Evolutionary conservation across 37 sponge, comb jelly and placozoan species (phyloP), one percentile per base, ranked within the genome.

Genomic region (Corticium candelabrum): DNA sequence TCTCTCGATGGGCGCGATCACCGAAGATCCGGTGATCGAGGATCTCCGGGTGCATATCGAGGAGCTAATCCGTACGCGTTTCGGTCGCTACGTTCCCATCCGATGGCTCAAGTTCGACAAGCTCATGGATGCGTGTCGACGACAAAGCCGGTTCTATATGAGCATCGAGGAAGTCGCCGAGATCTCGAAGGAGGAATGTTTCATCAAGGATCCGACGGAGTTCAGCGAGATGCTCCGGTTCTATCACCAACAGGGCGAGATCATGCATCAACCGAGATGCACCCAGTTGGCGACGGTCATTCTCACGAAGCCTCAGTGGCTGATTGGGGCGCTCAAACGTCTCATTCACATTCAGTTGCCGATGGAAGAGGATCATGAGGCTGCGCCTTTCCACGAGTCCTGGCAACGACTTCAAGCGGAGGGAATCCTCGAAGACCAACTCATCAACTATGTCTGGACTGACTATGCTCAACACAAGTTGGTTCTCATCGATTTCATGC

Each of bases 261-360:
- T 50, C 21, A 11, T 50, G 11, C 62, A 50, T 21, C 21, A 50
- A 27, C 62, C 15, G 11, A 11, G 62, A 11, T 50, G 62, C 62
- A 21, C 21, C 15, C 62, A 50, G 21, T 50, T 50, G 62, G 62
- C 15, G 15, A 21, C 11, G 15, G 21, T 50, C 62, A 50, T 50
- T 21, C 15, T 50, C 62, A 50, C 62, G 62, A 4, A 15, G 36
- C 73, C 73, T 29, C 73, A 70, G 36, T 70, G 73, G 73, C 73
- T 70, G 35, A 4, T 70, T 5, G 73, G 73, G 4, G 73, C 73
- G 5, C 5, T 70, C 73, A 70, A 70, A 29, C 73, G 73, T 4
- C 73, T 70, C 5, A 29, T 70, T 32, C 5, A 15, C 33, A 70
- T 15, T 4, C 73, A 50, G 11, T 21, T 50, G 11, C 62, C 62